Evolutionary conservation across 2,888 invertebrate species (phyloP).

Genomic region (Trichacis sp.): DNA sequence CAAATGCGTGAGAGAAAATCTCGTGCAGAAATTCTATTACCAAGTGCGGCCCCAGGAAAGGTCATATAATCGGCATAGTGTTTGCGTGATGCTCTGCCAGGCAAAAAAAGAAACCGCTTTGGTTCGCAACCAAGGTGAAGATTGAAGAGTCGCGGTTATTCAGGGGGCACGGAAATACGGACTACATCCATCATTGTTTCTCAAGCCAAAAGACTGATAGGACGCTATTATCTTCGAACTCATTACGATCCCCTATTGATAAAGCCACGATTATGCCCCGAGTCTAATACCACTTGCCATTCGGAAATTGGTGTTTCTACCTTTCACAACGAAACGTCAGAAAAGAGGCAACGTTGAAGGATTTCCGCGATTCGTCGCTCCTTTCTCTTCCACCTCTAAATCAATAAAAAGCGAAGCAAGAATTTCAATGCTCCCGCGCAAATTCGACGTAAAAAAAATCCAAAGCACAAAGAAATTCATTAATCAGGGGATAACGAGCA

Average conservation of each 20-base stretch:
- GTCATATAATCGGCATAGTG: conserved; percentile 32
- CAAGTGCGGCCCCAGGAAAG: conserved; percentile 26
- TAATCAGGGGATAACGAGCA: no score
- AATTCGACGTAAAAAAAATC: no score
- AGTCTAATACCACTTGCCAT: conserved; percentile 55
- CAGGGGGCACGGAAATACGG: conserved; percentile 56
- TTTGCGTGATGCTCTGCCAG: conserved; percentile 38
- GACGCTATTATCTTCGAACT: conserved; percentile 66
- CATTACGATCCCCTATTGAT: conserved; percentile 68
- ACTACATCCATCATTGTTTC: conserved; percentile 67
- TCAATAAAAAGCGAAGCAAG: no score
- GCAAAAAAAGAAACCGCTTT: conserved; percentile 19
- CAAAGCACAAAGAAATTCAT: no score
- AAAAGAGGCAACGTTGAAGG: conserved; percentile 51
- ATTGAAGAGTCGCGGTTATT: conserved; percentile 40
- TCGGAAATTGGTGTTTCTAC: conserved; percentile 65
- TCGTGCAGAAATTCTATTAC: conserved; percentile 24
- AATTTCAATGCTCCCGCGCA: no score
- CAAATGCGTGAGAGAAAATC: conserved; percentile 33
- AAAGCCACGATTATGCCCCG: conserved; percentile 62
- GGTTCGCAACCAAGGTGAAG: conserved; percentile 39
- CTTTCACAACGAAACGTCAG: conserved; percentile 57
- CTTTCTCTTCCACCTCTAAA: no score
- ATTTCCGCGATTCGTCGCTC: conserved; percentile 27
- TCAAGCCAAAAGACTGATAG: conserved; percentile 64